These are phyloP conservation scores for Lasioglossum calceatum DNA, from an alignment of 2,888 invertebrate species.

Conservation along the genomic window DNA sequence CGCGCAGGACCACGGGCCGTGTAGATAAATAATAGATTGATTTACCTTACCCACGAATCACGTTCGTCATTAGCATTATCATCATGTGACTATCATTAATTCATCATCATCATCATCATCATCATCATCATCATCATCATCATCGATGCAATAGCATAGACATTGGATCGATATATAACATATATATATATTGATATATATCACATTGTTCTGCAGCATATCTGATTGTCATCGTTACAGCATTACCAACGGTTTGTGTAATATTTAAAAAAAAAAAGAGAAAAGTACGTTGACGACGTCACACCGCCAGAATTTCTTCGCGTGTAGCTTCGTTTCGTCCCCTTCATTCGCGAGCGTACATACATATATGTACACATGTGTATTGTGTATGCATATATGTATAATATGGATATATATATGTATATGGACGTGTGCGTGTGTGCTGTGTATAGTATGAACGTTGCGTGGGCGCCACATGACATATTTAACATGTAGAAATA, in stretches of 20 bases:
- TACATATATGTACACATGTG: slow-evolving; percentile 28
- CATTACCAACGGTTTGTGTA: slow-evolving; percentile 52
- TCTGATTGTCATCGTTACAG: slow-evolving; percentile 64
- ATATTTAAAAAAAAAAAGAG: slow-evolving; percentile 18
- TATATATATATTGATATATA: slow-evolving; percentile 6
- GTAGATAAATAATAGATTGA: slow-evolving; percentile 60
- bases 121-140: slow-evolving; percentile 59
- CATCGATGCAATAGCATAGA: slow-evolving; percentile 55
- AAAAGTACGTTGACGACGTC: slow-evolving; percentile 35
- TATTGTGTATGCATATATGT: not conserved
- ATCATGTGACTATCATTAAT: slow-evolving; percentile 64
- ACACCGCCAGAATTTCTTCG: slow-evolving; percentile 59
- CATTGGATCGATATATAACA: slow-evolving; percentile 52
- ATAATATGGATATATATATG: not conserved
- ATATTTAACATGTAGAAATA: slow-evolving; percentile 6
- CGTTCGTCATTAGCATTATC: slow-evolving; percentile 69
- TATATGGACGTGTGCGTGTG: not conserved
- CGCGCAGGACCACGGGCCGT: slow-evolving; percentile 35
- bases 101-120: slow-evolving; percentile 63
- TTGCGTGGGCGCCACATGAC: slow-evolving; percentile 3
- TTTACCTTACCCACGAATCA: slow-evolving; percentile 77
- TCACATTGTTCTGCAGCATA: slow-evolving; percentile 63
- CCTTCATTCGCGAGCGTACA: slow-evolving; percentile 45
- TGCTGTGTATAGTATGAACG: not conserved
- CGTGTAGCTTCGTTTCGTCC: slow-evolving; percentile 47